phyloP scores from a whole-genome alignment of 1,140 invertebrate genomes.

The Cherax destructor region DNA sequence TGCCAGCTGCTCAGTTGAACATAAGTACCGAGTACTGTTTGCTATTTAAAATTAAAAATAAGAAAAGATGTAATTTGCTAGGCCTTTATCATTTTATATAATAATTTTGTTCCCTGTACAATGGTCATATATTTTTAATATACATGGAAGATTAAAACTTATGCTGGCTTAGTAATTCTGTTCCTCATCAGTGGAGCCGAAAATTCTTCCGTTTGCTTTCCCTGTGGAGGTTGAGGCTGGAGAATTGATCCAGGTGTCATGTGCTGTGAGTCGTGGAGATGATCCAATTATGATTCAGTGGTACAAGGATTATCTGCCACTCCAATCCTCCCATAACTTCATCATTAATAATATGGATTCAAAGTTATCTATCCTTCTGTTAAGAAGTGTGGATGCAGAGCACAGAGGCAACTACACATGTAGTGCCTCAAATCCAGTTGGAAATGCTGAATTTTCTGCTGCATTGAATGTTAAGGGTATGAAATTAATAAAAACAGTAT shows the following conservation, averaged over 20 bases:
- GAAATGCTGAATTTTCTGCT: slow-evolving; percentile 66
- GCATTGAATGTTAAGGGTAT: slow-evolving; percentile 72
- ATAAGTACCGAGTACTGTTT: too few species aligned
- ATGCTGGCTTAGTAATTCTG: neutral
- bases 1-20: too few species aligned
- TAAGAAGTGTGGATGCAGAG: slow-evolving; percentile 60
- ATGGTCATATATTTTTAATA: neutral
- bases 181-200: slow-evolving; percentile 47
- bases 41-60: too few species aligned
- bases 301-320: slow-evolving; percentile 65
- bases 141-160: neutral
- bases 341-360: slow-evolving; percentile 63
- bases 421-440: slow-evolving; percentile 76
- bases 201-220: slow-evolving; percentile 60
- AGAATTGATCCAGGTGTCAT: slow-evolving; percentile 65
- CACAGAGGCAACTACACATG: slow-evolving; percentile 75
- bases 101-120: too few species aligned
- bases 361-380: slow-evolving; percentile 44
- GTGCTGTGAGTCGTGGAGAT: slow-evolving; percentile 57
- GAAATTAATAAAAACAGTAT: slow-evolving; percentile 8
- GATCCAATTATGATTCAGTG: slow-evolving; percentile 81
- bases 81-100: too few species aligned
- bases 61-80: too few species aligned
- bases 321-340: slow-evolving; percentile 61
- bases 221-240: slow-evolving; percentile 63